A percentile compares a stretch with the other conserved stretches of the same genome.
These are phyloP conservation scores for Danio tinwini DNA, from an alignment of 2,797 vertebrate species.

Conservation along the genomic window DNA sequence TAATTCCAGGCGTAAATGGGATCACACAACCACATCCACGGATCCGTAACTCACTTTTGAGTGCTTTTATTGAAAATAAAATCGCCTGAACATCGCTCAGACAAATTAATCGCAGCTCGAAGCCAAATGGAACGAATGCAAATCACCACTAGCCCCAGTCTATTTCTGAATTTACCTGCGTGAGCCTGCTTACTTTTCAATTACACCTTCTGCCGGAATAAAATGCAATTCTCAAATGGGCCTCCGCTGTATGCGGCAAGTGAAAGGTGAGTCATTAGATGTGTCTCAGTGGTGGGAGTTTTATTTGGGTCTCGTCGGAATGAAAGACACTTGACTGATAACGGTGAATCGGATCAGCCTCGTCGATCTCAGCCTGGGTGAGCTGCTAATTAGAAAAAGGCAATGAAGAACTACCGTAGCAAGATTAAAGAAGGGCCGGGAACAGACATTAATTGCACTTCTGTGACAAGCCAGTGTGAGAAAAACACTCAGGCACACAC, in stretches of 20 bases:
- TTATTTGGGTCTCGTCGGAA: constrained; percentile 48
- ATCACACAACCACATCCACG: constrained; percentile 1
- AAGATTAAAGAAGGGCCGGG: constrained; percentile 65
- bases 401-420: constrained; percentile 68
- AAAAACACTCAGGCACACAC: constrained; percentile 41
- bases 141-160: constrained; percentile 48
- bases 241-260: constrained; percentile 22
- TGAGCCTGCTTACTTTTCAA: constrained; percentile 57
- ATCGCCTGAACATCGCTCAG: neutral
- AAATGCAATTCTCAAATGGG: constrained; percentile 49
- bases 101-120: constrained; percentile 23
- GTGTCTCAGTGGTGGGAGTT: constrained; percentile 46
- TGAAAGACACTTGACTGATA: constrained; percentile 62
- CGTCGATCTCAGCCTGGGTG: constrained; percentile 58
- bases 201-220: constrained; percentile 53
- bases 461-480: constrained; percentile 50
- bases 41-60: neutral
- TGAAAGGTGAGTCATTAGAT: constrained; percentile 57
- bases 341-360: constrained; percentile 56
- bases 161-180: constrained; percentile 48
- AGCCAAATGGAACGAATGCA: constrained; percentile 18
- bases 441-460: constrained; percentile 66
- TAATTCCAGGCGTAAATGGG: constrained; percentile 1
- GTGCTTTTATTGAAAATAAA: constrained; percentile 11
- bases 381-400: constrained; percentile 74